Conservation (phyloP, 2,888 invertebrate genomes). For the Mimumesa dahlbomi region DNA sequence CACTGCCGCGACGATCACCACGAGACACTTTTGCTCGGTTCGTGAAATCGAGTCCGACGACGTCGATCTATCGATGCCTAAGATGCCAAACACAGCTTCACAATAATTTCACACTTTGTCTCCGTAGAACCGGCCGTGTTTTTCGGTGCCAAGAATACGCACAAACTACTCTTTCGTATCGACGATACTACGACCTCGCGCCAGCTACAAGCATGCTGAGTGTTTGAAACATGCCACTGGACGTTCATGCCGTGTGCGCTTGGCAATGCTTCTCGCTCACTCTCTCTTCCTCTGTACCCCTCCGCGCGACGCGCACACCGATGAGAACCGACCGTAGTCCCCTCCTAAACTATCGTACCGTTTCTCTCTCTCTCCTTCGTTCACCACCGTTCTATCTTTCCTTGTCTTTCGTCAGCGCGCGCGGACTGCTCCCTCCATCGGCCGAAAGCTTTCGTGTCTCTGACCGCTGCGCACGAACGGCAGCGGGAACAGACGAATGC, state of each 20-base stretch:
- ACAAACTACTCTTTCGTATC: conserved; percentile 56
- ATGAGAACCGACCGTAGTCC: conserved; percentile 45
- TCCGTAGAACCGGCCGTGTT: conserved; percentile 19
- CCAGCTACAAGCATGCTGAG: conserved; percentile 76
- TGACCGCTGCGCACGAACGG: conserved; percentile 82
- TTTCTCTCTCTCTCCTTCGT: conserved; percentile 6
- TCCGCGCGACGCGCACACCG: conserved; percentile 39
- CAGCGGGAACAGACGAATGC: conserved; percentile 73
- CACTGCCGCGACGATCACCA: conserved; percentile 33
- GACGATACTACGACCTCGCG: conserved; percentile 67
- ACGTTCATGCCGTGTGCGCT: conserved; percentile 73
- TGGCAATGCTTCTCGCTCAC: conserved; percentile 64
- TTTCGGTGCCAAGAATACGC: conserved; percentile 42
- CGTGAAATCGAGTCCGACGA: conserved; percentile 13
- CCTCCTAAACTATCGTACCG: conserved; percentile 14
- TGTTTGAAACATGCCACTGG: conserved; percentile 76
- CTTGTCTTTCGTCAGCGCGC: conserved; percentile 20
- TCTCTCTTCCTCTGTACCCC: conserved; percentile 42
- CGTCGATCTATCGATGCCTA: too few relatives aligned
- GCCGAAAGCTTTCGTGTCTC: conserved; percentile 71
- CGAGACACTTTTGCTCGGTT: conserved; percentile 36
- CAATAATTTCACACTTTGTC: conserved; percentile 41
- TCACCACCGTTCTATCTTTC: conserved; percentile 37
- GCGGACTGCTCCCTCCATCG: conserved; percentile 24
- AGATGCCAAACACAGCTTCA: conserved; percentile 22